phyloP scores from a whole-genome alignment of 2,888 invertebrate species.

The Sinopyrophorus schimmeli region DNA sequence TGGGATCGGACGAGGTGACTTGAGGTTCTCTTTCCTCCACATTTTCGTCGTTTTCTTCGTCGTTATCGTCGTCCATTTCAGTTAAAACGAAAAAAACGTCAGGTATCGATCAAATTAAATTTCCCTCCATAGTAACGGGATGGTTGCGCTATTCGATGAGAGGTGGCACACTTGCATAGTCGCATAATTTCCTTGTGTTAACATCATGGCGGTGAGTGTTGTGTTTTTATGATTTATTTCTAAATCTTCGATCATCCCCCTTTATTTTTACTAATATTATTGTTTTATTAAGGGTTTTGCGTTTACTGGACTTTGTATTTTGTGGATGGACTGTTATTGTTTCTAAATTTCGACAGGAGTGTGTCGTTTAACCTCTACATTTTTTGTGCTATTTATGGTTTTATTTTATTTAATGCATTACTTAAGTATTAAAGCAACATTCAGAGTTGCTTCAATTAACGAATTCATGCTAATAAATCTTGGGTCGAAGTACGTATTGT shows the following conservation, averaged over 20 bases:
- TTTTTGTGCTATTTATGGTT: too few species aligned
- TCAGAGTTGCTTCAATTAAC: too few species aligned
- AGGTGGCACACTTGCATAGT: slow-evolving; percentile 8
- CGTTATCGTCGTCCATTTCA: slow-evolving; percentile 23
- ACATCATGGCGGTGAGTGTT: slow-evolving; percentile 52
- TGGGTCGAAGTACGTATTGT: too few species aligned
- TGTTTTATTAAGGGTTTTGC: neutral
- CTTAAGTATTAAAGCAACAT: too few species aligned
- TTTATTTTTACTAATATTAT: neutral
- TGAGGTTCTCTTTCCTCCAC: slow-evolving; percentile 61
- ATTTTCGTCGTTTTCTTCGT: slow-evolving; percentile 46
- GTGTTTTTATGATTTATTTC: slow-evolving; percentile 29
- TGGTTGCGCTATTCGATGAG: neutral
- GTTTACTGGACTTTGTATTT: neutral
- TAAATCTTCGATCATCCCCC: slow-evolving; percentile 37
- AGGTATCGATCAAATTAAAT: slow-evolving; percentile 37
- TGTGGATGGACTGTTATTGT: too few species aligned
- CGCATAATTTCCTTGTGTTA: slow-evolving; percentile 40
- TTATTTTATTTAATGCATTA: too few species aligned
- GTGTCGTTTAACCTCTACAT: too few species aligned
- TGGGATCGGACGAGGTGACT: slow-evolving; percentile 65
- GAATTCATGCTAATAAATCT: too few species aligned
- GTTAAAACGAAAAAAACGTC: slow-evolving; percentile 3
- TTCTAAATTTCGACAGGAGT: too few species aligned
- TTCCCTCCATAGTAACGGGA: slow-evolving; percentile 41